phyloP scores from a whole-genome alignment of 2,888 invertebrate genomes.

The Melipona beecheii region DNA sequence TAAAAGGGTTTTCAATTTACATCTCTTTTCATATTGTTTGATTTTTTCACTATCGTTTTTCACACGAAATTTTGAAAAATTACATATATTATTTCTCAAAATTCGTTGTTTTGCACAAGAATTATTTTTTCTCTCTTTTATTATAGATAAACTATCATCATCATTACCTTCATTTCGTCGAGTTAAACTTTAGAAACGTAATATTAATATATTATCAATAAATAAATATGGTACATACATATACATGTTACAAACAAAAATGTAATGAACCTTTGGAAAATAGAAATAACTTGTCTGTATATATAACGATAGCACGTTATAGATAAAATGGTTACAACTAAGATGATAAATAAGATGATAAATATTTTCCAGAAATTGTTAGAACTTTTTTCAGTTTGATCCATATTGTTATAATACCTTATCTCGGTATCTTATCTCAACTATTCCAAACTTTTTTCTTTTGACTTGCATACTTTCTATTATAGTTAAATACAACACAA shows the following conservation, averaged over 20 bases:
- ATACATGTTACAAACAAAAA: constrained; percentile 8
- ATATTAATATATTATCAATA: constrained; percentile 35
- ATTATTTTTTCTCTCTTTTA: constrained; percentile 4
- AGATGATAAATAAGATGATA: constrained; percentile 15
- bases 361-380: constrained; percentile 40
- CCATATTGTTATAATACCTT: constrained; percentile 24
- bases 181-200: constrained; percentile 45
- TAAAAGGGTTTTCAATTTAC: constrained; percentile 24
- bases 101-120: constrained; percentile 9
- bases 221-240: constrained; percentile 14
- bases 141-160: constrained; percentile 10
- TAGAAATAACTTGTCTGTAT: constrained; percentile 28
- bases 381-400: constrained; percentile 12
- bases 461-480: constrained; percentile 28
- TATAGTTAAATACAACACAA: neutral
- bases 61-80: constrained; percentile 18
- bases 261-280: constrained; percentile 44
- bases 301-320: constrained; percentile 41
- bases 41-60: constrained; percentile 5
- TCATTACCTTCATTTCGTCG: constrained; percentile 5
- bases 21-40: constrained; percentile 11
- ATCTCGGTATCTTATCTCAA: constrained; percentile 16
- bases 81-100: constrained; percentile 8
- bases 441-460: constrained; percentile 15
- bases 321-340: constrained; percentile 39